Conservation (phyloP, 2,113 vertebrate genomes). For the Paracanthobrama guichenoti region DNA sequence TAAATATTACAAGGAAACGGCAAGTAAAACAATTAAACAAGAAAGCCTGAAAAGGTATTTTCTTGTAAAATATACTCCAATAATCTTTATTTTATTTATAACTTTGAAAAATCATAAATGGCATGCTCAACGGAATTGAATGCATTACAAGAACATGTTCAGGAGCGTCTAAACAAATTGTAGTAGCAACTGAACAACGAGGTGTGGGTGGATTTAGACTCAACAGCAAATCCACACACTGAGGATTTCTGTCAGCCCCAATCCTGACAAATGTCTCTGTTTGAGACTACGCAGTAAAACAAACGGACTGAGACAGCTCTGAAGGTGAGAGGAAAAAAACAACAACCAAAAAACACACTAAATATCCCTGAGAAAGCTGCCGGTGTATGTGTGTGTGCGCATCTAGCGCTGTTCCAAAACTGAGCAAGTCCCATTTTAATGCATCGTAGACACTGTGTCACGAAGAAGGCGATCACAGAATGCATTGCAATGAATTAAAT, state of each 20-base stretch:
- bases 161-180: background rate
- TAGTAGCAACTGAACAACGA: conserved; percentile 47
- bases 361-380: background rate
- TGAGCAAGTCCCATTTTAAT: background rate
- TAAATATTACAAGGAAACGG: too few relatives aligned
- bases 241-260: conserved; percentile 63
- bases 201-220: conserved; percentile 56
- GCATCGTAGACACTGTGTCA: background rate
- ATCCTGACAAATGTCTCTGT: conserved; percentile 73
- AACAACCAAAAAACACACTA: background rate
- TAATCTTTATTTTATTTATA: too few relatives aligned
- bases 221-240: conserved; percentile 64
- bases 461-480: background rate
- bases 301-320: conserved; percentile 64
- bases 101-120: background rate
- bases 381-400: background rate
- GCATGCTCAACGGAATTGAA: background rate
- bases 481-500: background rate
- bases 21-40: too few relatives aligned
- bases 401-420: background rate
- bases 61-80: too few relatives aligned
- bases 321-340: conserved; percentile 63
- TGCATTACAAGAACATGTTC: background rate
- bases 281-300: conserved; percentile 59
- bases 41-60: too few relatives aligned